Percentiles rank a stretch among this genome's conserved stretches.
Conservation (phyloP, 2,113 vertebrate species). For the Onychostruthus taczanowskii region DNA sequence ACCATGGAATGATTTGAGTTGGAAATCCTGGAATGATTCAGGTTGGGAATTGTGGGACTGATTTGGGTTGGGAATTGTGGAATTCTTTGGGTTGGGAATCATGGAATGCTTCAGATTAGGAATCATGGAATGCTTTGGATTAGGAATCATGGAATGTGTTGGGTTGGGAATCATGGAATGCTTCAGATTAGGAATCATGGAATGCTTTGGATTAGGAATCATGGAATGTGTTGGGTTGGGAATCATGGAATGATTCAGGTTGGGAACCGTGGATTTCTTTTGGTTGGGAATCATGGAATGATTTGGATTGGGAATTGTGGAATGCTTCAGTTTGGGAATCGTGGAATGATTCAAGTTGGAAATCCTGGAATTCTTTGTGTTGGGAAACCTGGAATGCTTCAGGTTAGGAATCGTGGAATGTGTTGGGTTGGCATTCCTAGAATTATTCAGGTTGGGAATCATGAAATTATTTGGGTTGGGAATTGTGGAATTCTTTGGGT, state of each 20-base stretch:
- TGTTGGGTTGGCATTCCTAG: too few relatives aligned
- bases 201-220: too few relatives aligned
- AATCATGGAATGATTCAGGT: too few relatives aligned
- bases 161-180: not conserved
- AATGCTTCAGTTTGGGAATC: not conserved
- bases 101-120: not conserved
- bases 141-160: not conserved
- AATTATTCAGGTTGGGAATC: too few relatives aligned
- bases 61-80: too few relatives aligned
- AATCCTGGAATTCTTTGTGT: accelerated
- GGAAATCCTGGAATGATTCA: too few relatives aligned
- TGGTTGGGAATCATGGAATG: not conserved
- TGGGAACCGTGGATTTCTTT: not conserved
- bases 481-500: too few relatives aligned
- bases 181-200: too few relatives aligned
- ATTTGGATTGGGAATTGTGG: not conserved
- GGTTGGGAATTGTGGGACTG: not conserved
- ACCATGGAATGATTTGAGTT: too few relatives aligned
- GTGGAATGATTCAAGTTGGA: too few relatives aligned
- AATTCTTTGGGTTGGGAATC: accelerated
- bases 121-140: accelerated
- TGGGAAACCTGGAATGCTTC: accelerated
- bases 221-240: too few relatives aligned
- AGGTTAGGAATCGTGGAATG: accelerated
- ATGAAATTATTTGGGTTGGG: too few relatives aligned